These are phyloP conservation scores for Therioaphis trifolii DNA, from an alignment of 2,888 invertebrate species.

Conservation along the genomic window DNA sequence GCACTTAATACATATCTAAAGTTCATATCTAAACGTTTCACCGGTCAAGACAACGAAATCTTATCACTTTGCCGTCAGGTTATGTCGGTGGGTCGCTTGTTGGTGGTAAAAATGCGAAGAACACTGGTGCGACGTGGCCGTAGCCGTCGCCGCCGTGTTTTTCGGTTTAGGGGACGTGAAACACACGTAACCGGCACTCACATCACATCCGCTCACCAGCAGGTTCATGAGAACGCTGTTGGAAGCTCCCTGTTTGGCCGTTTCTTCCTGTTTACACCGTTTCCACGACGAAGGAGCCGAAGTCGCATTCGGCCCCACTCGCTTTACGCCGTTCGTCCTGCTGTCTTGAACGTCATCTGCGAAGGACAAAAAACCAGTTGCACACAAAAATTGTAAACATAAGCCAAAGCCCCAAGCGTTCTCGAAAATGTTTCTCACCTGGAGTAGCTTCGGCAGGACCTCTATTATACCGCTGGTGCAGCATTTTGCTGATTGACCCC, in stretches of 20 bases:
- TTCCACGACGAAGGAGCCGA: conserved; percentile 68
- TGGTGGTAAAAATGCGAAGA: conserved; percentile 45
- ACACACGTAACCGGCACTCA: conserved; percentile 91
- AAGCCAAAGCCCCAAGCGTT: no score
- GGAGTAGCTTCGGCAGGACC: conserved; percentile 66
- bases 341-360: conserved; percentile 65
- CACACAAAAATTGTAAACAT: conserved; percentile 68
- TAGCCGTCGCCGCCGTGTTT: conserved; percentile 9
- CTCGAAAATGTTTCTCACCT: conserved; percentile 19
- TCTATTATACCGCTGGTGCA: conserved; percentile 55
- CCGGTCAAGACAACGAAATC: neutral
- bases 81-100: conserved; percentile 38
- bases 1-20: conserved; percentile 19
- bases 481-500: conserved; percentile 57
- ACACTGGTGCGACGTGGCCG: conserved; percentile 20
- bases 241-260: conserved; percentile 71
- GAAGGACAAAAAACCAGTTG: conserved; percentile 66
- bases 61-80: conserved; percentile 44
- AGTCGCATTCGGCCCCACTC: conserved; percentile 67
- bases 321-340: conserved; percentile 69
- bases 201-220: conserved; percentile 94
- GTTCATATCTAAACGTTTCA: conserved; percentile 38
- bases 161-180: conserved; percentile 63
- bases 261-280: conserved; percentile 69
- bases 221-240: conserved; percentile 93